Evolutionary conservation across 2,113 vertebrate species (phyloP).

Genomic region (Neofelis nebulosa): DNA sequence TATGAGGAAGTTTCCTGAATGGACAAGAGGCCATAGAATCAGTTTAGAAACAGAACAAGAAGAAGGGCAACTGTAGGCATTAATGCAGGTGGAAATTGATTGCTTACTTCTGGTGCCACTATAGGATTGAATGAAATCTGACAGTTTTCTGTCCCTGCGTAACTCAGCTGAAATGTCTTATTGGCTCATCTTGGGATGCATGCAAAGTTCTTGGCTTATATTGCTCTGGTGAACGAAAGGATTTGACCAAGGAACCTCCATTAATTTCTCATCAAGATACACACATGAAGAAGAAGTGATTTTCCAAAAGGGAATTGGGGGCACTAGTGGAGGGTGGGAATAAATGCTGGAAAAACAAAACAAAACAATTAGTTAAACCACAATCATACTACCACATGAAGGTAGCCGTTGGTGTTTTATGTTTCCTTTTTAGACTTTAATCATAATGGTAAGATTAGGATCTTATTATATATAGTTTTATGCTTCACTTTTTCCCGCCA

Average conservation of each 20-base stretch:
- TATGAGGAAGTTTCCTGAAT: neutral
- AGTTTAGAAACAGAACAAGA: neutral
- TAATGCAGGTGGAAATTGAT: neutral
- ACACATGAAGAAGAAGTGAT: neutral
- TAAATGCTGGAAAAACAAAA: neutral
- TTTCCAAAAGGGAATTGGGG: neutral
- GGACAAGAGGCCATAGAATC: neutral
- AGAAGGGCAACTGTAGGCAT: neutral
- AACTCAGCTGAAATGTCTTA: neutral
- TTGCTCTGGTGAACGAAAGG: neutral
- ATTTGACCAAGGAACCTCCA: neutral
- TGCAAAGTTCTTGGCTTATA: neutral
- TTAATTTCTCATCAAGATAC: neutral
- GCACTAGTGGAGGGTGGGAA: neutral
- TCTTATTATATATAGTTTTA: neutral
- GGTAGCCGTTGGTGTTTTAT: neutral
- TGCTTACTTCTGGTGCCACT: neutral
- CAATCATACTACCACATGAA: neutral
- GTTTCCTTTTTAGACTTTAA: slow-evolving; percentile 15
- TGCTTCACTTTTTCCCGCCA: neutral
- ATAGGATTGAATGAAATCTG: neutral
- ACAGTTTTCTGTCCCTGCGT: neutral
- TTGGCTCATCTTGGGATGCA: neutral
- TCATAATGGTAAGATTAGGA: neutral
- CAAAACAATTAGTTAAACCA: neutral